These are phyloP conservation scores for Dinomys branickii DNA, from an alignment of 2,113 vertebrate species.

Conservation along the genomic window DNA sequence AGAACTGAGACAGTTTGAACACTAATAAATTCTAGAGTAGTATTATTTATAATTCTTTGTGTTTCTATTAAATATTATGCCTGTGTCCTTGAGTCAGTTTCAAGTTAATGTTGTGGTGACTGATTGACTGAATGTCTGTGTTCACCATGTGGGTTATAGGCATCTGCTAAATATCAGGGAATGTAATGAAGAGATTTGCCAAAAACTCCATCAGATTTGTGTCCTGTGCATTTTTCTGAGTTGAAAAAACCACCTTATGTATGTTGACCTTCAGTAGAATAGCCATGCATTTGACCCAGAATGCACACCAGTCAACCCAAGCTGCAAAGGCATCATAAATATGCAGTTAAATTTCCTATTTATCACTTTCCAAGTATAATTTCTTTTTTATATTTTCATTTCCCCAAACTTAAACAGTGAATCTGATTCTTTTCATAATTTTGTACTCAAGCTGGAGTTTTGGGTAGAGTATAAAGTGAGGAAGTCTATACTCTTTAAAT, in stretches of 20 bases:
- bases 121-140: constrained; percentile 72
- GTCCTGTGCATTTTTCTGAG: constrained; percentile 80
- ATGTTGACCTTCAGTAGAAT: not conserved
- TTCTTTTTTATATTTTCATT: not conserved
- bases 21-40: constrained; percentile 23
- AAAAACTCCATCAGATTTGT: constrained; percentile 81
- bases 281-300: constrained; percentile 56
- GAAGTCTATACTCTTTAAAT: not conserved
- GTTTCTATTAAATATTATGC: constrained; percentile 76
- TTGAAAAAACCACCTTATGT: constrained; percentile 78
- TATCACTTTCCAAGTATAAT: not conserved
- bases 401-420: not conserved
- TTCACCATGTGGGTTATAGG: constrained; percentile 79
- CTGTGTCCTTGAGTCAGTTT: constrained; percentile 55
- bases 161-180: constrained; percentile 84
- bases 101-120: constrained; percentile 70
- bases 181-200: constrained; percentile 81
- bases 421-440: constrained; percentile 32
- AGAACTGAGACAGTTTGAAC: constrained; percentile 28
- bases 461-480: not conserved
- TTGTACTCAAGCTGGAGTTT: not conserved
- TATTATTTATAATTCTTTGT: constrained; percentile 56
- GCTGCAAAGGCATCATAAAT: not conserved
- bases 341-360: not conserved
- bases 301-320: constrained; percentile 1